phyloP scores from a whole-genome alignment of 1,140 invertebrate species.

The Scaptodrosophila lebanonensis region DNA sequence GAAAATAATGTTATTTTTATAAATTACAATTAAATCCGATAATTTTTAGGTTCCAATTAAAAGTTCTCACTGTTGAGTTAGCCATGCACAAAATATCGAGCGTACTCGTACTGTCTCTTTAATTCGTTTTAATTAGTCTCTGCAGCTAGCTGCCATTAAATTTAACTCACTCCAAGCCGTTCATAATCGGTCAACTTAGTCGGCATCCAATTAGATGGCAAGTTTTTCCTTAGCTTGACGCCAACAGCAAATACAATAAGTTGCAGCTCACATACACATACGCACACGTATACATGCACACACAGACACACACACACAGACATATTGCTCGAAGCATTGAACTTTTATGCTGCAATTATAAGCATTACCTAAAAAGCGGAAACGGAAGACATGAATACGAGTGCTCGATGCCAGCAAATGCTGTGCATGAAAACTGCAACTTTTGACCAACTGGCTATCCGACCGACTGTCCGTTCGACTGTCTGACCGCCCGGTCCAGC shows the following conservation, averaged over 20 bases:
- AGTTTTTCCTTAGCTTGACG: conserved; percentile 27
- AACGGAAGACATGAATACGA: conserved; percentile 41
- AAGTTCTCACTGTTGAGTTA: no score
- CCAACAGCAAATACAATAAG: background rate
- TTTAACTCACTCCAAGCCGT: conserved; percentile 16
- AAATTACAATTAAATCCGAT: no score
- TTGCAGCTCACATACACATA: no score
- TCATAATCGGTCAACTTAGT: conserved; percentile 29
- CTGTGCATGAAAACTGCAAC: conserved; percentile 48
- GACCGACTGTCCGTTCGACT: conserved; percentile 7
- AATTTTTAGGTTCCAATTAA: no score
- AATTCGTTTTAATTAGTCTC: no score
- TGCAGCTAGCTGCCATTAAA: conserved; percentile 9
- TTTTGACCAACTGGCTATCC: conserved; percentile 27
- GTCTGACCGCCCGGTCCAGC: background rate
- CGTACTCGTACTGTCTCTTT: no score
- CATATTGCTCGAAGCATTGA: conserved; percentile 48
- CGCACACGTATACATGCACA: background rate
- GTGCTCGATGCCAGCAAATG: conserved; percentile 2
- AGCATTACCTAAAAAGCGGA: conserved; percentile 52
- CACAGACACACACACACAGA: conserved; percentile 4
- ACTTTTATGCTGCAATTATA: conserved; percentile 59
- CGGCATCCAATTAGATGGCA: conserved; percentile 32
- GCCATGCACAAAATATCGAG: no score
- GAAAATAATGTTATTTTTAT: no score